phyloP scores from a whole-genome alignment of 2,888 invertebrate genomes.

The Brachylomia viminalis region DNA sequence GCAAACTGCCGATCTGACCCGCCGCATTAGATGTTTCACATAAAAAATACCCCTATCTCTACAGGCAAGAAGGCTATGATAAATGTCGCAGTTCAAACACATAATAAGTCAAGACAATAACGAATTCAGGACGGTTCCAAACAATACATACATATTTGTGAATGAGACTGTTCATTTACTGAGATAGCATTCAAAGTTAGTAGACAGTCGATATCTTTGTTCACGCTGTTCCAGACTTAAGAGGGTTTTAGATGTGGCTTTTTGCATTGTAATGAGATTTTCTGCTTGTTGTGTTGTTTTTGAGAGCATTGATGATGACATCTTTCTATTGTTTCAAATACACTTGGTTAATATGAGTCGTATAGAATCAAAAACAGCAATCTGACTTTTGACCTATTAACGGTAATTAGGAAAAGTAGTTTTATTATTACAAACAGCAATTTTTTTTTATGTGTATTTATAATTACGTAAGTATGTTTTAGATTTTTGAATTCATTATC shows the following conservation, averaged over 20 bases:
- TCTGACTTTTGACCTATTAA: too few species aligned
- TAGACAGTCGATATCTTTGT: conserved; percentile 85
- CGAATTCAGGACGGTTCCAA: conserved; percentile 57
- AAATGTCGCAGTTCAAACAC: conserved; percentile 30
- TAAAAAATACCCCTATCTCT: neutral
- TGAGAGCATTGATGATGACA: neutral
- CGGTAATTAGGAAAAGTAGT: too few species aligned
- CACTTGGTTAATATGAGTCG: neutral
- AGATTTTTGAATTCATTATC: too few species aligned
- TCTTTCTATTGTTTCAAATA: neutral
- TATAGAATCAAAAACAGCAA: too few species aligned
- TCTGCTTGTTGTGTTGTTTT: neutral
- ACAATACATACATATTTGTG: conserved; percentile 75
- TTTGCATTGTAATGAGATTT: conserved; percentile 19
- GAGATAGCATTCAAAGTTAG: conserved; percentile 85
- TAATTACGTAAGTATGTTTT: too few species aligned
- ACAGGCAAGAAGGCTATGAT: conserved; percentile 7
- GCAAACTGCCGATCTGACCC: neutral
- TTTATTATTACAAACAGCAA: too few species aligned
- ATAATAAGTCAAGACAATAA: conserved; percentile 49
- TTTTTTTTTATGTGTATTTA: too few species aligned
- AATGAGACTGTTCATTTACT: conserved; percentile 83
- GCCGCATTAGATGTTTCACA: too few species aligned
- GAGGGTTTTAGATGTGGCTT: conserved; percentile 61
- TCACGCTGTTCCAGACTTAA: conserved; percentile 66